These are phyloP conservation scores for Nemurella pictetii DNA, from an alignment of 2,888 invertebrate genomes.

Conservation along the genomic window DNA sequence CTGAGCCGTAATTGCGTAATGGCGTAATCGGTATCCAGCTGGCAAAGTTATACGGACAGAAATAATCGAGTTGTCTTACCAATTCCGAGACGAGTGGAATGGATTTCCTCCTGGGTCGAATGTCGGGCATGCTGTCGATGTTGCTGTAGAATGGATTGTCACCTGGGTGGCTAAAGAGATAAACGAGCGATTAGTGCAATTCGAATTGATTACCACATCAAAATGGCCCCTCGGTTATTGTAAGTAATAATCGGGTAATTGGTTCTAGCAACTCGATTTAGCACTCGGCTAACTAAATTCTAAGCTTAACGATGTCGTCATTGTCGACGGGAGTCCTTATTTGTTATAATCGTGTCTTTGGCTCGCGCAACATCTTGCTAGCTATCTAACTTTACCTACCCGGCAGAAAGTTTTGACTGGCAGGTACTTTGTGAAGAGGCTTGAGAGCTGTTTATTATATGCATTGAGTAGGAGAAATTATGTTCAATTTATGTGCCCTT, in stretches of 20 bases:
- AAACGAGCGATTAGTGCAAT: not conserved
- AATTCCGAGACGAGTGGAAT: slow-evolving; percentile 98
- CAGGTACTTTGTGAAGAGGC: no score
- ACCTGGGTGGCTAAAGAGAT: slow-evolving; percentile 72
- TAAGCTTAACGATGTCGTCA: not conserved
- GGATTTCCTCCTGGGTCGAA: slow-evolving; percentile 94
- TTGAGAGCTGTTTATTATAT: no score
- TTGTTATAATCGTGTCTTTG: not conserved
- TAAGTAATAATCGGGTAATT: not conserved
- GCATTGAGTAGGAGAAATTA: no score
- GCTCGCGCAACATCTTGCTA: no score
- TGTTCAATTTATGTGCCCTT: no score
- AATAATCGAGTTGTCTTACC: slow-evolving; percentile 69
- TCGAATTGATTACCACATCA: not conserved
- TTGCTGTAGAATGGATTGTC: slow-evolving; percentile 99
- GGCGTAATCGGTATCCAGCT: not conserved
- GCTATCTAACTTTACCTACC: no score
- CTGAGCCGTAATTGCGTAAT: not conserved
- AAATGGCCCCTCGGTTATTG: not conserved
- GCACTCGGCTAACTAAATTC: not conserved
- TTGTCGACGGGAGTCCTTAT: not conserved
- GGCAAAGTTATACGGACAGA: not conserved
- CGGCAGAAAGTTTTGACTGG: no score
- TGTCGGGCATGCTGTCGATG: slow-evolving; percentile 99
- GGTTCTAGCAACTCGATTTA: not conserved